phyloP scores from a whole-genome alignment of 2,888 invertebrate genomes.

The Nephrocerus scutellatus region DNA sequence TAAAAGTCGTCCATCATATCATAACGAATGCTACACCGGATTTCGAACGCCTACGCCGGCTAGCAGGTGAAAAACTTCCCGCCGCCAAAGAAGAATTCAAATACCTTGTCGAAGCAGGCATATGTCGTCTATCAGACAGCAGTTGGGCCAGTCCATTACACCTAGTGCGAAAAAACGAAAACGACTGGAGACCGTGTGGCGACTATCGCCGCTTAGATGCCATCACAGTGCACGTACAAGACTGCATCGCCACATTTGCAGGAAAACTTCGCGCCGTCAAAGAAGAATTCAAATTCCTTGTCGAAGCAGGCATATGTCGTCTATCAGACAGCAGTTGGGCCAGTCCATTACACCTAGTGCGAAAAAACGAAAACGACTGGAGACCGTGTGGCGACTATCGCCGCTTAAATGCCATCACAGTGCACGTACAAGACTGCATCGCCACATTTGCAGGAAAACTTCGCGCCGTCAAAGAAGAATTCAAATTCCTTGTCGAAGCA shows the following conservation, averaged over 20 bases:
- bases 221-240: too few relatives aligned
- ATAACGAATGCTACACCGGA: conserved; percentile 14
- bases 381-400: conserved; percentile 9
- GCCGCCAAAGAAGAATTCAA: conserved; percentile 16
- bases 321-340: not conserved
- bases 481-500: conserved; percentile 22
- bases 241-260: too few relatives aligned
- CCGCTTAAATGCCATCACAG: conserved; percentile 7
- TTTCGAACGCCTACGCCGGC: conserved; percentile 7
- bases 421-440: conserved; percentile 8
- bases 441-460: conserved; percentile 10
- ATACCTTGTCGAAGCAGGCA: conserved; percentile 31
- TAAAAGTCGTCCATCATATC: conserved; percentile 7
- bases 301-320: not conserved
- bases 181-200: conserved; percentile 32
- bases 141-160: conserved; percentile 42
- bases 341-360: conserved; percentile 4
- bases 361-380: conserved; percentile 5
- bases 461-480: conserved; percentile 13
- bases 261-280: conserved; percentile 14
- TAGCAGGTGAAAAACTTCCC: conserved; percentile 13
- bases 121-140: conserved; percentile 42
- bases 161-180: conserved; percentile 27
- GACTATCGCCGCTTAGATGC: too few relatives aligned
- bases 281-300: not conserved